Evolutionary conservation across 1,140 invertebrate species (phyloP).

Genomic region (Drosophila sp.): DNA sequence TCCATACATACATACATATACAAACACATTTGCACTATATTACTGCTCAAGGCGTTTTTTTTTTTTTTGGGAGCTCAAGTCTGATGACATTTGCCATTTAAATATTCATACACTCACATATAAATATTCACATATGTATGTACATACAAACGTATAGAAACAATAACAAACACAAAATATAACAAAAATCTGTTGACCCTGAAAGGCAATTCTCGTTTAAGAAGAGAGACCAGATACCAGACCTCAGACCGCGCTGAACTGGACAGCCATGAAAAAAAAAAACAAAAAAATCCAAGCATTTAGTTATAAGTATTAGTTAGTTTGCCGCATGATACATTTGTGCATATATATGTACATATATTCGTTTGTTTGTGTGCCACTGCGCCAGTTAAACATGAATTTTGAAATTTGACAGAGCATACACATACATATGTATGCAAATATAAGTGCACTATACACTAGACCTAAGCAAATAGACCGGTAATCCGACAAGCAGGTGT

Average conservation of each 20-base stretch:
- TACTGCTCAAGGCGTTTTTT: conserved; percentile 1
- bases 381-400: not conserved
- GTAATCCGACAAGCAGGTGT: not conserved
- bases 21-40: not conserved
- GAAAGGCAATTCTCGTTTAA: conserved; percentile 23
- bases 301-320: not conserved
- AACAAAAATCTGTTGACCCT: conserved; percentile 16
- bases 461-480: not conserved
- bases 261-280: conserved; percentile 8
- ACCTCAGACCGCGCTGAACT: not conserved
- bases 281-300: not conserved
- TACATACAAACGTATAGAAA: not conserved
- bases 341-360: not conserved
- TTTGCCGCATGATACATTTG: not conserved
- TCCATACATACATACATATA: not conserved
- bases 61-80: conserved; percentile 7
- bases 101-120: not conserved
- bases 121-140: not conserved
- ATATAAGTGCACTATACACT: not conserved
- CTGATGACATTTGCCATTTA: conserved; percentile 17
- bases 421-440: not conserved
- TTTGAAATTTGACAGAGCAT: not conserved
- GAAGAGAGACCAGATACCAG: conserved; percentile 8
- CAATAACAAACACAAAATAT: conserved; percentile 5
- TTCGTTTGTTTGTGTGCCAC: not conserved